These are phyloP conservation scores for Phyllotreta striolata DNA, from an alignment of 2,888 invertebrate genomes.

Conservation along the genomic window DNA sequence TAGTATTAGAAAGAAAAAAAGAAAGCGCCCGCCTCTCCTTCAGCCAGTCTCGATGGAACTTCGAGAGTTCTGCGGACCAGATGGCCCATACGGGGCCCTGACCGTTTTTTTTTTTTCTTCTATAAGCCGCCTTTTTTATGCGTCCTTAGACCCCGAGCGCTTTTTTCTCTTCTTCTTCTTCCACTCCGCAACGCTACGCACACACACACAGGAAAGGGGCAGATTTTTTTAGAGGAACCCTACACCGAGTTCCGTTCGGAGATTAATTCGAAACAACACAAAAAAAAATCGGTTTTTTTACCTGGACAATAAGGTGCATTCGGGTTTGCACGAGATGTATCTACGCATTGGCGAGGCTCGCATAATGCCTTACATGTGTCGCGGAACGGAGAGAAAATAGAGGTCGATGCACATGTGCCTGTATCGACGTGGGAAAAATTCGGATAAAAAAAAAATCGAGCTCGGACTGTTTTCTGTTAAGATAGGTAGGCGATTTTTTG, in stretches of 20 bases:
- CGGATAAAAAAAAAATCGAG: slow-evolving; percentile 56
- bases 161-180: slow-evolving; percentile 47
- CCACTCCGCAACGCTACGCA: slow-evolving; percentile 22
- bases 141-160: slow-evolving; percentile 54
- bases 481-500: slow-evolving; percentile 11
- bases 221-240: slow-evolving; percentile 62
- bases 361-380: slow-evolving; percentile 35
- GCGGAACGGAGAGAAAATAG: slow-evolving; percentile 49
- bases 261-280: slow-evolving; percentile 59
- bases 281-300: slow-evolving; percentile 55
- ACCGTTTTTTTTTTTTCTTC: too few relatives aligned
- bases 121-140: slow-evolving; percentile 60
- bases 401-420: slow-evolving; percentile 56
- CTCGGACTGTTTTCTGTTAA: slow-evolving; percentile 37
- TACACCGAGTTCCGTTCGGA: slow-evolving; percentile 61
- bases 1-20: slow-evolving; percentile 55
- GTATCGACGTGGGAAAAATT: slow-evolving; percentile 52
- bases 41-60: slow-evolving; percentile 56
- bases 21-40: slow-evolving; percentile 55
- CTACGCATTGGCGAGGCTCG: slow-evolving; percentile 46
- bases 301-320: slow-evolving; percentile 60
- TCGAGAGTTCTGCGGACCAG: slow-evolving; percentile 58
- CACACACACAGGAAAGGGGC: slow-evolving; percentile 59
- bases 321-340: slow-evolving; percentile 60
- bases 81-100: slow-evolving; percentile 58